phyloP scores from a whole-genome alignment of 2,888 invertebrate species.

The Labia minor region DNA sequence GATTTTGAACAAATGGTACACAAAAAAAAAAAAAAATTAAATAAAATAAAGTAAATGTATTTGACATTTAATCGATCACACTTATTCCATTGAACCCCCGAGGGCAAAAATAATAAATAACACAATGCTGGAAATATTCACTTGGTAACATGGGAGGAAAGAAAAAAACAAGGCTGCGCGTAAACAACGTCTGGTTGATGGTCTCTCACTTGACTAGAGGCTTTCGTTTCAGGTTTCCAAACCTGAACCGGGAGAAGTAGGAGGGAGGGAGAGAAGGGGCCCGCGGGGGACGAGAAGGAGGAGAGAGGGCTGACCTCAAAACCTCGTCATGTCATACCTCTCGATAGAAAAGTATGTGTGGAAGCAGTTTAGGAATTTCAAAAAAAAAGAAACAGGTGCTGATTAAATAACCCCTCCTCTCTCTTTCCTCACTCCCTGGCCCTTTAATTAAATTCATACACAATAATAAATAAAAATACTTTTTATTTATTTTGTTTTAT shows the following conservation, averaged over 20 bases:
- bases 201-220: slow-evolving; percentile 13
- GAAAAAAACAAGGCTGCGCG: neutral
- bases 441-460: no score
- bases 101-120: neutral
- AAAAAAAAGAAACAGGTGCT: neutral
- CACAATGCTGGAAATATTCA: neutral
- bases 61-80: no score
- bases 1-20: slow-evolving; percentile 5
- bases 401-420: neutral
- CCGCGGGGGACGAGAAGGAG: neutral
- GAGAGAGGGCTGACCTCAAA: neutral
- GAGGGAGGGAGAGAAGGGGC: neutral
- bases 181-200: neutral
- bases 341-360: slow-evolving; percentile 1
- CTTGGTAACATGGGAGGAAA: neutral
- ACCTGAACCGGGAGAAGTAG: neutral
- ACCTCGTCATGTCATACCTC: slow-evolving; percentile 4
- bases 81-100: no score
- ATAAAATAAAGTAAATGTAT: no score
- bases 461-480: no score
- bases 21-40: no score
- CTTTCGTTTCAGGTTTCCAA: slow-evolving; percentile 13
- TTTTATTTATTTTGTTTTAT: no score
- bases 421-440: no score
- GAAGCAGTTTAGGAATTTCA: slow-evolving; percentile 3